Percentiles rank a stretch among this genome's conserved stretches.
Conservation (phyloP, 2,888 invertebrate genomes). For the Mayetiola destructor region DNA sequence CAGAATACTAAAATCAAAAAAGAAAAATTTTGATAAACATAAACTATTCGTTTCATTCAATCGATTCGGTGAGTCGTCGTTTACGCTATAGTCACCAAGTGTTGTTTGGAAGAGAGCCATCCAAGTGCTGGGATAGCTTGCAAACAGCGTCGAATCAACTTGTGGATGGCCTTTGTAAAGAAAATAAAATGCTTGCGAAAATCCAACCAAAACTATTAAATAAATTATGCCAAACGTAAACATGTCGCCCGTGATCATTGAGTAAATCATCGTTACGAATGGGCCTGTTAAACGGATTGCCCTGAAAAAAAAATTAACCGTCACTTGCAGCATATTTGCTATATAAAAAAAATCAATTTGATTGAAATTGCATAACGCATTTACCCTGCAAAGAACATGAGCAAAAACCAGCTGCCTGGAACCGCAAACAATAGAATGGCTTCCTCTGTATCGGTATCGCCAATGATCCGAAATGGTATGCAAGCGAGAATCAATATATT, state of each 20-base stretch:
- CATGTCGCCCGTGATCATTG: constrained; percentile 98
- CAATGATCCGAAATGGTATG: constrained; percentile 69
- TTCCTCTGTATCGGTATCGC: constrained; percentile 70
- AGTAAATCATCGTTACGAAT: constrained; percentile 98
- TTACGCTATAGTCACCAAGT: constrained; percentile 92
- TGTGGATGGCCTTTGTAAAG: constrained; percentile 81
- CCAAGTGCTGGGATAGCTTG: constrained; percentile 81
- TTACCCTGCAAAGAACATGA: constrained; percentile 98
- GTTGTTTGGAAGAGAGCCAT: constrained; percentile 98
- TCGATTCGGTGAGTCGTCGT: constrained; percentile 26
- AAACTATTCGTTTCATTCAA: not conserved
- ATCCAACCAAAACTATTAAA: constrained; percentile 83
- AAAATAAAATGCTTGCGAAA: constrained; percentile 91
- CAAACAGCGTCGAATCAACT: constrained; percentile 64
- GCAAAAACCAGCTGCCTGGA: constrained; percentile 92
- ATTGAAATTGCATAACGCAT: constrained; percentile 14
- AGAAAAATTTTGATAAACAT: not conserved
- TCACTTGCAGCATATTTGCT: not conserved
- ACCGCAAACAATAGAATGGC: constrained; percentile 81
- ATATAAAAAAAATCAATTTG: not conserved
- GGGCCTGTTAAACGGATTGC: constrained; percentile 91
- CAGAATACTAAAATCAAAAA: constrained; percentile 59
- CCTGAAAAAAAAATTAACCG: constrained; percentile 37
- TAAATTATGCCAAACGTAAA: constrained; percentile 91
- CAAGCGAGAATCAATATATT: constrained; percentile 80